These are phyloP conservation scores for Indri indri DNA, from an alignment of 2,113 vertebrate species.

Conservation along the genomic window DNA sequence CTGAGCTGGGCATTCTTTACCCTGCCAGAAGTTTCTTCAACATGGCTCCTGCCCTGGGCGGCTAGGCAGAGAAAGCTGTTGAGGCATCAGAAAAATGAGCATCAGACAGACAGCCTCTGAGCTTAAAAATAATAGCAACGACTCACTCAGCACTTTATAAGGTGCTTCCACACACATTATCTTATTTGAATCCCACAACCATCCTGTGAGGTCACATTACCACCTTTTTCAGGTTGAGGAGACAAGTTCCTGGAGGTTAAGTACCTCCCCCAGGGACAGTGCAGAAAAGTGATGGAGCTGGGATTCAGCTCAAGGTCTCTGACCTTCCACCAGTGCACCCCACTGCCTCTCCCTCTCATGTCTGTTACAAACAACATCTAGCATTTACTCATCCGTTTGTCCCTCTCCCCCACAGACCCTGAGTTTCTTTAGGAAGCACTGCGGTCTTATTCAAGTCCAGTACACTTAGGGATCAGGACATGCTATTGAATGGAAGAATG, in stretches of 20 bases:
- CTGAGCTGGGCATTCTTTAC: neutral
- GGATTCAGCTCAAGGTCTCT: neutral
- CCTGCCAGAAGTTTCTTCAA: neutral
- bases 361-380: neutral
- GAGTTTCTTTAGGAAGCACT: neutral
- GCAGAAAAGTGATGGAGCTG: neutral
- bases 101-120: neutral
- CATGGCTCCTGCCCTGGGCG: neutral
- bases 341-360: neutral
- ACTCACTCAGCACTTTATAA: neutral
- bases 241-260: neutral
- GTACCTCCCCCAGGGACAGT: neutral
- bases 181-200: neutral
- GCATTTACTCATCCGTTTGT: neutral
- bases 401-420: neutral
- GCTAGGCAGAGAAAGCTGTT: neutral
- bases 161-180: too few species aligned
- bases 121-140: neutral
- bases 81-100: neutral
- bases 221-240: neutral
- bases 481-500: neutral
- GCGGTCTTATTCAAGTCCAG: neutral
- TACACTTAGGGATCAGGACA: neutral
- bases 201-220: neutral
- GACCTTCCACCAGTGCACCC: neutral